phyloP scores from a whole-genome alignment of 2,888 invertebrate genomes.

The Alloscopus bannaensis region DNA sequence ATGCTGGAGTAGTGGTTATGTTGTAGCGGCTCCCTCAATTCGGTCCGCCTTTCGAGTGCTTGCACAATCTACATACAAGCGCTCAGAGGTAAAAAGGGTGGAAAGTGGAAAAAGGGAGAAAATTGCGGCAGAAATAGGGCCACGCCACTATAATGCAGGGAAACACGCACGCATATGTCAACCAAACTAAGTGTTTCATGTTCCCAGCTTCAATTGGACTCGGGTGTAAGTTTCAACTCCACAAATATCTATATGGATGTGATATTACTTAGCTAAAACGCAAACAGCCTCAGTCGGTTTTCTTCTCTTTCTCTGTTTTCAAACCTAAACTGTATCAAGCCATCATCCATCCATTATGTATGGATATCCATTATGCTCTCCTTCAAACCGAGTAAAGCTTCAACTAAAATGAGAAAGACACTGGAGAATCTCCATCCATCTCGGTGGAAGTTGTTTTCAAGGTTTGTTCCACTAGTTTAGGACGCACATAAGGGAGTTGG shows the following conservation, averaged over 20 bases:
- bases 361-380: slow-evolving; percentile 46
- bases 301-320: slow-evolving; percentile 44
- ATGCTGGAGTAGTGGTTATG: too few species aligned
- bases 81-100: slow-evolving; percentile 47
- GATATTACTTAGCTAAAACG: slow-evolving; percentile 51
- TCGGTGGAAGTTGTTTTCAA: slow-evolving; percentile 25
- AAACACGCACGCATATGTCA: slow-evolving; percentile 54
- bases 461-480: background rate
- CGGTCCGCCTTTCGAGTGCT: slow-evolving; percentile 29
- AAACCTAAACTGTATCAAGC: slow-evolving; percentile 18
- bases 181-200: slow-evolving; percentile 58
- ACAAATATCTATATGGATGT: too few species aligned
- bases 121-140: slow-evolving; percentile 4
- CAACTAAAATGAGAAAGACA: slow-evolving; percentile 20
- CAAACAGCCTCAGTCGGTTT: slow-evolving; percentile 29
- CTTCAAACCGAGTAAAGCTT: slow-evolving; percentile 46
- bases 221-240: slow-evolving; percentile 54
- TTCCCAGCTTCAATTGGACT: slow-evolving; percentile 53
- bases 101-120: slow-evolving; percentile 56
- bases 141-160: background rate
- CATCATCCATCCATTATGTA: slow-evolving; percentile 61
- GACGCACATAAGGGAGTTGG: too few species aligned
- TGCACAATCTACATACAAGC: slow-evolving; percentile 37
- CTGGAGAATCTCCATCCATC: slow-evolving; percentile 51
- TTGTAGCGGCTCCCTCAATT: slow-evolving; percentile 48